Base-by-base conservation (phyloP, 2,113 vertebrate species). In the Bubalus kerabau region DNA sequence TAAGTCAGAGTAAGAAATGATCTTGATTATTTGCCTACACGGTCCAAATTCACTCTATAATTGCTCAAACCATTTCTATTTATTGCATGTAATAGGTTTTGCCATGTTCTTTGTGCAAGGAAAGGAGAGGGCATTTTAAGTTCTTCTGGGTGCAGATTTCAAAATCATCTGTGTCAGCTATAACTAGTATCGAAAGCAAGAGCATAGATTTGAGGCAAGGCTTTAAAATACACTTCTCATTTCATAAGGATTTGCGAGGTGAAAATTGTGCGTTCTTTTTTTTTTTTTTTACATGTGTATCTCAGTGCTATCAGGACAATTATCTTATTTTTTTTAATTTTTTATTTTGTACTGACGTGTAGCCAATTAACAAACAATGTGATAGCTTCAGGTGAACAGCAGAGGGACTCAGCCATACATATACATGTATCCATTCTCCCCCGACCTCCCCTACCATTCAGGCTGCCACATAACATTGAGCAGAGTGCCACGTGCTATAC, bases 51-150 rank as follows among this genome's bases (percentile, higher is more conserved):
- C 74, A 87, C 83, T 88, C 83, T 86, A 3, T 36, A 89, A 87
- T 89, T 91, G 60, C 60, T 43, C 26, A 60, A 85, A 59, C 84
- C 28, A 14, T 26, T 90, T 88, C 91, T 89, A 7, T 59, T 89
- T 97, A 23, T 88, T 92, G 85, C 76, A 74, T 93, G 76, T 94
- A 94, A 52, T 92, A 60, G 87, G 67, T 87, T 97, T 95, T 94
- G n/a, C 67, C 54, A 7, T 88, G 21, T 57, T 95, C 93, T 90
- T 43, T 95, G 82, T 76, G n/a, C n/a, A 86, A 93, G 74, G 59
- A 76, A 93, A 87, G 62, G 56, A 91, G 43, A 48, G 74, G 17
- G 26, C 82, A 88, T 92, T 94, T 94, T 93, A 82, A 32, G 48
- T 95, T 76, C 26, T 21, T 76, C 80, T 32, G 88, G 64, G 46